Base-by-base conservation (phyloP, 2,888 invertebrate species). In the Calliphora vomitoria region DNA sequence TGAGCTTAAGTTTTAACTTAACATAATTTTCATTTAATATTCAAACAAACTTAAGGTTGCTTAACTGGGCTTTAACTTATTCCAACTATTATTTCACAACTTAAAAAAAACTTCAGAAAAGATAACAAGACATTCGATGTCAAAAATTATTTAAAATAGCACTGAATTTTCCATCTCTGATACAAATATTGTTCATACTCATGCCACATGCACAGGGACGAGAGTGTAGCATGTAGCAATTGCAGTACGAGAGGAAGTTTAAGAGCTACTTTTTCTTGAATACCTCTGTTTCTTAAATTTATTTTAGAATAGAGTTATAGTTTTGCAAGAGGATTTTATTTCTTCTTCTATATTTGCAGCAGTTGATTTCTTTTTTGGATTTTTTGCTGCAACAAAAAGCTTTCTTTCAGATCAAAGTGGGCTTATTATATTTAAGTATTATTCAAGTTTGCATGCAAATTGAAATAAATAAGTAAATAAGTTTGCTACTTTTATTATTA, bases 391-490 rank as follows among this genome's bases (percentile, higher is more conserved):
- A 35, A 35, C 35, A 35, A 6, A 5, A 8, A 66, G 38, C 13
- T 55, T 64, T 78, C 44, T 74, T 74, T 35, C 35, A 50, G 75
- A 20, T 53, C 47, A 82, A 79, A 86, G 72, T 82, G 86, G 82
- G 78, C 68, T 86, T 86, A 82, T 86, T 86, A 86, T 68, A 72
- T 68, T 82, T 78, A 74, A 86, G 86, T 82, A 82, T 86, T 72
- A 69, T 62, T 81, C 69, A 81, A 85, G 53, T 75, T 81, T 81
- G 66, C 55, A 71, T 75, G 75, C 75, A 85, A 85, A 81, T 85
- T 85, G 75, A 69, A 75, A 85, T 85, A 85, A 85, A 85, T 84
- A 84, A 79, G 79, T 84, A 79, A 79, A 84, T 53, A 85, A 71
- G 25, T 75, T 75, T 78, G 62, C 53, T 38, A 60, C 53, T 83